Conservation (phyloP, 2,797 vertebrate species). For the Danio albolineatus region DNA sequence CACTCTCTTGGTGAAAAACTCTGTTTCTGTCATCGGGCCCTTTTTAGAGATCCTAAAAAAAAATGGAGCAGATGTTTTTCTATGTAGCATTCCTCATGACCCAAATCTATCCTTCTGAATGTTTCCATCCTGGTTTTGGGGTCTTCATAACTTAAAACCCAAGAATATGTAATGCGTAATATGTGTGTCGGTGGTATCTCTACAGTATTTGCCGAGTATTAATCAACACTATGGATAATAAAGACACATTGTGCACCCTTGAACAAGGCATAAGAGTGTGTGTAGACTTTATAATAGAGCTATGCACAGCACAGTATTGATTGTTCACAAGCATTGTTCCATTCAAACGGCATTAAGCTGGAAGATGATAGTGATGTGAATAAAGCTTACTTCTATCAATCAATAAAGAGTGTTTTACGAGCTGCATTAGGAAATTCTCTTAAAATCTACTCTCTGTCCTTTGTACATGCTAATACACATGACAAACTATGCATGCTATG, state of each 20-base stretch:
- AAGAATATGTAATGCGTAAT: background rate
- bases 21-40: background rate
- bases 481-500: too few relatives aligned
- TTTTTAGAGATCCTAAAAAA: background rate
- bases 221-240: background rate
- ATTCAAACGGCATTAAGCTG: background rate
- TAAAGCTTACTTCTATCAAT: background rate
- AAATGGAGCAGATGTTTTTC: constrained; percentile 29
- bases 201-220: background rate
- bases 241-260: background rate
- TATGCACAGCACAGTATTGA: background rate
- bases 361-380: background rate
- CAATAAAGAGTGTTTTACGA: too few relatives aligned
- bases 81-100: constrained; percentile 11
- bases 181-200: background rate
- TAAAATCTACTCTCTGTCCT: too few relatives aligned
- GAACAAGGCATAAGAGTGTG: background rate
- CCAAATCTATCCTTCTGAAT: constrained; percentile 9
- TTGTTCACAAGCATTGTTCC: background rate
- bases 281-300: background rate
- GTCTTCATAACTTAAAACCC: background rate
- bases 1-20: constrained; percentile 2
- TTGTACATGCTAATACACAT: too few relatives aligned
- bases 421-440: too few relatives aligned
- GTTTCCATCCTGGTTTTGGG: background rate